These are phyloP conservation scores for Dilophus febrilis DNA, from an alignment of 2,888 invertebrate species.

Conservation along the genomic window DNA sequence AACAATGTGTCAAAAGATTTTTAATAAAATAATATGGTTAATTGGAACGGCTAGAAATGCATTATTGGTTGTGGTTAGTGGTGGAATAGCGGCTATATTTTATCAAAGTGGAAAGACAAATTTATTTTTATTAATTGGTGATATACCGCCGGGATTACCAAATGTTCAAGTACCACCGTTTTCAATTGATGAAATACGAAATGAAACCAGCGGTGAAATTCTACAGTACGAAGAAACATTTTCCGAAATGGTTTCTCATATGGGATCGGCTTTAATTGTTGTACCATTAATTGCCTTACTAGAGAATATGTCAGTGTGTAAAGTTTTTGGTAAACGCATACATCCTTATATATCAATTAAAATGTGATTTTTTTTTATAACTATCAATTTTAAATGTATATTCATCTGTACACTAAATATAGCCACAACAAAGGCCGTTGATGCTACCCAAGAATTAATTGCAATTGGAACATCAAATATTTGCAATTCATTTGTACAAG, in stretches of 20 bases:
- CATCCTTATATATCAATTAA: background rate
- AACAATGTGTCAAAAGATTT: conserved; percentile 36
- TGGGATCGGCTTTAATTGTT: conserved; percentile 73
- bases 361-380: conserved; percentile 7
- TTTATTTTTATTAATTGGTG: conserved; percentile 51
- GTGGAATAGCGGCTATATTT: conserved; percentile 45
- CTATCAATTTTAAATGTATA: background rate
- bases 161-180: conserved; percentile 48
- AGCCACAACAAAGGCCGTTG: conserved; percentile 63
- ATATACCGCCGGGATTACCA: conserved; percentile 60
- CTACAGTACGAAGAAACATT: conserved; percentile 27
- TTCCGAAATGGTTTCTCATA: conserved; percentile 55
- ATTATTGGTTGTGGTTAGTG: conserved; percentile 58
- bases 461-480: conserved; percentile 66
- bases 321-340: conserved; percentile 53
- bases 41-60: conserved; percentile 70
- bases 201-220: conserved; percentile 33
- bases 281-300: conserved; percentile 74
- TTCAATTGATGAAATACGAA: conserved; percentile 38
- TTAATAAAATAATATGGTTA: conserved; percentile 55
- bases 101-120: conserved; percentile 34
- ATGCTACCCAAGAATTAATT: conserved; percentile 82
- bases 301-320: conserved; percentile 83
- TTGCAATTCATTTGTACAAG: conserved; percentile 70
- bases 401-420: background rate